Base-by-base conservation (phyloP, 2,888 invertebrate species). In the Nineta flava region DNA sequence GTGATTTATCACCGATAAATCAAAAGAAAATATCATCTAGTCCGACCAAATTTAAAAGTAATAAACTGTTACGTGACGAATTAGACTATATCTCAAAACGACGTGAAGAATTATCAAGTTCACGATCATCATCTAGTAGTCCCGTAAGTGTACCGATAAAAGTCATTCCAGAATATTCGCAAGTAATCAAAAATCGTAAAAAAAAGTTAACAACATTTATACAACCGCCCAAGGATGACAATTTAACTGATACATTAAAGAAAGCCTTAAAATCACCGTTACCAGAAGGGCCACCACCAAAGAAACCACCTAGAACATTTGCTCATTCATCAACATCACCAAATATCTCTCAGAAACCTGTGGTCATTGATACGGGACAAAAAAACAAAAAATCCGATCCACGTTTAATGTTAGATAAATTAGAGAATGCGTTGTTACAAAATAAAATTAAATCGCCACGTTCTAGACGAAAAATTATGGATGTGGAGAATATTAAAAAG, bases 281-380 rank as follows among this genome's bases (percentile, higher is more conserved):
- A 46, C 84, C 84, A 0, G 53, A 65, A 3, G 83, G 83, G 0
- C 83, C 83, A 5, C 82, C 85, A 1, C 86, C 85, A 0, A 78
- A 79, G 57, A 85, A 86, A 61, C 85, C 86, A 2, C 86, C 85
- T 0, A 65, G 85, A 53, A 76, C 74, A 1, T 80, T 82, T 57
- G 67, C 68, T 35, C 68, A 72, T 56, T 58, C 59, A 42, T 55
- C 60, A 10, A 55, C 13, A 19, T 26, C 34, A 16, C 21, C 21
- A 16, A 31, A 43, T 4, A 46, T 48, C 42, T 5, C 31, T 10
- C 26, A 19, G 7, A 10, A 17, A 21, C 38, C 38, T 5, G 9
- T 3, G 6, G 38, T 38, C 1, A 43, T 10, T 19, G n/a, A n/a
- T 16, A 32, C 26, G n/a, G 10, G 21, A 38, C 19, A 40, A 26